phyloP scores from a whole-genome alignment of 2,113 vertebrate species.

The Leptodactylus fuscus region DNA sequence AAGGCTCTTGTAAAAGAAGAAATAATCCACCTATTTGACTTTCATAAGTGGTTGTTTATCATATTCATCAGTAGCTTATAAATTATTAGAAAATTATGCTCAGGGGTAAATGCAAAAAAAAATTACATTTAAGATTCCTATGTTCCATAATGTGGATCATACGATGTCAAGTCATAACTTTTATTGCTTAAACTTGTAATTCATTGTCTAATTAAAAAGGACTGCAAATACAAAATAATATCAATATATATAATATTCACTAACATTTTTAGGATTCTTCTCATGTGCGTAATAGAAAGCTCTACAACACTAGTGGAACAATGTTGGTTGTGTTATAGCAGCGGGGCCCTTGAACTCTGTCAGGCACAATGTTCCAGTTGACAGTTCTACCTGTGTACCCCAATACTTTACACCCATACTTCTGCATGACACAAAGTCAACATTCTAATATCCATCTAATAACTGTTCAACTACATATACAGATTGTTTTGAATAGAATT shows the following conservation, averaged over 20 bases:
- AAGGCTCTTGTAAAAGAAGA: not conserved
- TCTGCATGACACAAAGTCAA: not conserved
- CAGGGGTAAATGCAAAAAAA: not conserved
- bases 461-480: not conserved
- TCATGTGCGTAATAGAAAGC: too few relatives aligned
- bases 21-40: conserved; percentile 31
- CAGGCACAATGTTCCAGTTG: too few relatives aligned
- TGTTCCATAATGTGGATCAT: too few relatives aligned
- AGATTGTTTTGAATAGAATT: not conserved
- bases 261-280: too few relatives aligned
- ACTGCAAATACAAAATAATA: too few relatives aligned
- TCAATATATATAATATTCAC: too few relatives aligned
- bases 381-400: not conserved
- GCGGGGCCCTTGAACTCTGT: too few relatives aligned
- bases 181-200: not conserved
- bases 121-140: not conserved
- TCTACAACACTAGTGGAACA: too few relatives aligned
- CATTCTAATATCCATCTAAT: not conserved
- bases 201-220: not conserved
- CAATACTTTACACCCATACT: not conserved
- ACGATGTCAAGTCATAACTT: not conserved
- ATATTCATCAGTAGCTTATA: conserved; percentile 20
- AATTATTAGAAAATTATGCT: conserved; percentile 10
- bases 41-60: conserved; percentile 37
- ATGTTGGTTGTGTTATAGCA: too few relatives aligned